A percentile compares a stretch with the other conserved stretches of the same genome.
These are phyloP conservation scores for Philaenus spumarius DNA, from an alignment of 1,140 invertebrate genomes.

Conservation along the genomic window DNA sequence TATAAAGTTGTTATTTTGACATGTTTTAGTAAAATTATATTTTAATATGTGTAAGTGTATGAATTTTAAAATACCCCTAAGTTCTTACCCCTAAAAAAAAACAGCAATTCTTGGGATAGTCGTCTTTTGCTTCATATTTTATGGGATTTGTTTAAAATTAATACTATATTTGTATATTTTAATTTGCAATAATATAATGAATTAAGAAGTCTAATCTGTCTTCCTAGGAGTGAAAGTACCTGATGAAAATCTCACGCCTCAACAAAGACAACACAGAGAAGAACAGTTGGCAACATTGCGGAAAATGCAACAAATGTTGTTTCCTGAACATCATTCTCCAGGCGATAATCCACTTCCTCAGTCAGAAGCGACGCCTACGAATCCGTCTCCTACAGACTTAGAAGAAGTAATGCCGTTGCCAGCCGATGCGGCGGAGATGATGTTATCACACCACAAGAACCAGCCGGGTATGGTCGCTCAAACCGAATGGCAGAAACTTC, in stretches of 20 bases:
- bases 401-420: conserved; percentile 17
- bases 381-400: conserved; percentile 13
- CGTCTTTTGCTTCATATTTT: neutral
- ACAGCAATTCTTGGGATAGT: too few species aligned
- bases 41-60: too few species aligned
- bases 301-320: conserved; percentile 89
- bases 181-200: neutral
- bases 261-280: conserved; percentile 89
- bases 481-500: conserved; percentile 85
- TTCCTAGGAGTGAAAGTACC: conserved; percentile 74
- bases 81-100: too few species aligned
- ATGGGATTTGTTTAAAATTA: neutral
- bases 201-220: neutral
- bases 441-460: neutral
- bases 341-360: conserved; percentile 33
- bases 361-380: conserved; percentile 31
- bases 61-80: too few species aligned
- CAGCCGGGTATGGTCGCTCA: conserved; percentile 39
- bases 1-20: too few species aligned
- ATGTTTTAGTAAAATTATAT: too few species aligned
- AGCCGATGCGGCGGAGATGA: conserved; percentile 11
- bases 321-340: conserved; percentile 42
- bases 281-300: conserved; percentile 84
- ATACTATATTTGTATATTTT: neutral
- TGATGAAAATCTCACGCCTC: conserved; percentile 93